Conservation (phyloP, 1,140 invertebrate species). For the Drusus annulatus region DNA sequence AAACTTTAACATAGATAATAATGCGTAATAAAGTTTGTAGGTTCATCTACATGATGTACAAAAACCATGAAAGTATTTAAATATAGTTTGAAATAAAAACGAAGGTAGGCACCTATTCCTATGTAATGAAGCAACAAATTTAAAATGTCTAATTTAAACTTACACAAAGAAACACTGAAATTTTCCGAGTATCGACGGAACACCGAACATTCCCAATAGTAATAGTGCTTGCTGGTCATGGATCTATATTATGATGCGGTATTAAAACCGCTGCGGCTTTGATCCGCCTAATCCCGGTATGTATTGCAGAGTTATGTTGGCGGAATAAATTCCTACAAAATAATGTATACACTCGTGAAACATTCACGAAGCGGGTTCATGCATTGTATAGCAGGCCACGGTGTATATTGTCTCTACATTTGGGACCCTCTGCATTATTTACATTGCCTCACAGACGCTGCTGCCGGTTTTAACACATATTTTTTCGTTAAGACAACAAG, state of each 20-base stretch:
- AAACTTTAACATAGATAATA: too few species aligned
- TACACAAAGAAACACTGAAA: too few species aligned
- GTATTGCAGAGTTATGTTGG: slow-evolving; percentile 49
- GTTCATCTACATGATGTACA: too few species aligned
- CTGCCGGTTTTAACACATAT: slow-evolving; percentile 55
- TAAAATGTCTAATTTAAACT: too few species aligned
- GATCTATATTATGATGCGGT: background rate
- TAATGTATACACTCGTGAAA: slow-evolving; percentile 57
- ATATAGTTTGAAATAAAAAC: too few species aligned
- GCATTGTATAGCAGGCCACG: slow-evolving; percentile 58
- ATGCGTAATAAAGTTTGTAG: too few species aligned
- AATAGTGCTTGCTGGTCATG: too few species aligned
- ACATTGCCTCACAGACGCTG: slow-evolving; percentile 52
- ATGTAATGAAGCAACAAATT: too few species aligned
- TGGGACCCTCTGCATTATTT: slow-evolving; percentile 57
- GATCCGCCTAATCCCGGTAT: slow-evolving; percentile 46
- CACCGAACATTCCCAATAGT: too few species aligned
- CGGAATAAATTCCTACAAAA: slow-evolving; percentile 58
- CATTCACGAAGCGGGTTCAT: slow-evolving; percentile 57
- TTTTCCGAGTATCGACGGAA: too few species aligned
- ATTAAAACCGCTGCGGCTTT: slow-evolving; percentile 7
- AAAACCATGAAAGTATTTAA: too few species aligned
- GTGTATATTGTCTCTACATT: slow-evolving; percentile 56
- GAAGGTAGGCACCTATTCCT: too few species aligned
- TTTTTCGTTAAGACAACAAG: slow-evolving; percentile 36